Conservation (phyloP, 2,888 invertebrate genomes). For the Lampropteryx suffumata region DNA sequence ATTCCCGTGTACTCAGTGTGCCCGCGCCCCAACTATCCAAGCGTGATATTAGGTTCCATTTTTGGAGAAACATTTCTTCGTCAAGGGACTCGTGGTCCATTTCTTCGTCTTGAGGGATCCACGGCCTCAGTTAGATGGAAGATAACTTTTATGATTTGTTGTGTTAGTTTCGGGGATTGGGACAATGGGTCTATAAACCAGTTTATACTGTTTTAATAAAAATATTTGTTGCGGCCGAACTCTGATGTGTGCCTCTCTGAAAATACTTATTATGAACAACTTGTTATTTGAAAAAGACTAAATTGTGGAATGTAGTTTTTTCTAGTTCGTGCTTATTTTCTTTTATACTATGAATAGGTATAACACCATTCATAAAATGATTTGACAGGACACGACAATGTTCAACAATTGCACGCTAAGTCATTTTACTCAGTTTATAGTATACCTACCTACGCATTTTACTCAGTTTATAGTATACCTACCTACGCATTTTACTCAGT, state of each 20-base stretch:
- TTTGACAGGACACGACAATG: constrained; percentile 1
- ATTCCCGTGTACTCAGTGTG: constrained; percentile 11
- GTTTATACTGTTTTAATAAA: constrained; percentile 15
- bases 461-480: not conserved
- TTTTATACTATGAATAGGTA: too few relatives aligned
- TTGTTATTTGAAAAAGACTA: too few relatives aligned
- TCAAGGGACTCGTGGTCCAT: constrained; percentile 19
- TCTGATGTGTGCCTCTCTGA: too few relatives aligned
- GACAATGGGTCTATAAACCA: constrained; percentile 16
- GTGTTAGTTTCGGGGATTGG: constrained; percentile 24
- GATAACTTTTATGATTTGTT: constrained; percentile 28
- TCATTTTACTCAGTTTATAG: constrained; percentile 8
- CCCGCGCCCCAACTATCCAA: constrained; percentile 14
- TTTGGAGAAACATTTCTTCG: constrained; percentile 19
- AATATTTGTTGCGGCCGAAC: not conserved
- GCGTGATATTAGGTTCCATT: constrained; percentile 28
- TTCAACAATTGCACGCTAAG: constrained; percentile 11
- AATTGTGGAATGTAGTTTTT: too few relatives aligned
- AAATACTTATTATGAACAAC: not conserved
- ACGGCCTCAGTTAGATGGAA: constrained; percentile 11
- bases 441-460: constrained; percentile 2
- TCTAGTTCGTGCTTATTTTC: too few relatives aligned
- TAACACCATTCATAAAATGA: too few relatives aligned
- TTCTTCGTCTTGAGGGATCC: constrained; percentile 13
- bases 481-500: constrained; percentile 4